Base-by-base conservation (phyloP, 1,140 invertebrate genomes). In the Drosophila insularis region DNA sequence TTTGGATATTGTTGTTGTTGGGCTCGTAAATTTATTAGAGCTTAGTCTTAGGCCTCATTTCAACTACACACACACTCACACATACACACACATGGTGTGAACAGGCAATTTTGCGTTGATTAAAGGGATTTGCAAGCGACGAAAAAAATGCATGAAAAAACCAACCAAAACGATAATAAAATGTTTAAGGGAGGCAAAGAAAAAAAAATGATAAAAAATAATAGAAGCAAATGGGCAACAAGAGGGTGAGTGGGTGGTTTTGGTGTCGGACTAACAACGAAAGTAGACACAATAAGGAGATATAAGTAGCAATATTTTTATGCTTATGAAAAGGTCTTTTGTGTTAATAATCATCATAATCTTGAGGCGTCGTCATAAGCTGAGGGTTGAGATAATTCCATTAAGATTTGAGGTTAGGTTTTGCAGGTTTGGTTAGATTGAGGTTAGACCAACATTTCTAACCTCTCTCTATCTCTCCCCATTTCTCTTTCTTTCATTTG, bases 21-120 rank as follows among this genome's bases (percentile, higher is more conserved):
- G 43, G 67, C 59, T 80, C 84, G 79, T 87, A 89, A 82, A 87
- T 87, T 89, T 89, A 89, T 87, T 87, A 80, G 75, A 82, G 79
- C 84, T 87, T 82, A 80, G 64, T 14, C 56, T 67, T 37, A 40
- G 54, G 32, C 65, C 37, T 75, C 69, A n/a, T 70, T 35, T 56
- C 10, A 50, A 68, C 74, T 61, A 74, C 32, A 31, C 23, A 78
- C 67, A 71, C 81, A 78, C 5, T 31, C 75, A 46, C 43, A 21
- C 43, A 50, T 1, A 21, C 43, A 50, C 43, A 21, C 43, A 50
- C 13, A 21, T 50, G 43, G 76, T 82, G 82, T 82, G 68, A 87
- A 62, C 65, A 68, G 67, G 65, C 55, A 84, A 89, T 82, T 87
- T 89, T 87, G 67, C 82, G 67, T 89, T 87, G 77, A 87, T 80